Conservation (phyloP, 1,140 invertebrate genomes). For the Drosophila carrolli region DNA sequence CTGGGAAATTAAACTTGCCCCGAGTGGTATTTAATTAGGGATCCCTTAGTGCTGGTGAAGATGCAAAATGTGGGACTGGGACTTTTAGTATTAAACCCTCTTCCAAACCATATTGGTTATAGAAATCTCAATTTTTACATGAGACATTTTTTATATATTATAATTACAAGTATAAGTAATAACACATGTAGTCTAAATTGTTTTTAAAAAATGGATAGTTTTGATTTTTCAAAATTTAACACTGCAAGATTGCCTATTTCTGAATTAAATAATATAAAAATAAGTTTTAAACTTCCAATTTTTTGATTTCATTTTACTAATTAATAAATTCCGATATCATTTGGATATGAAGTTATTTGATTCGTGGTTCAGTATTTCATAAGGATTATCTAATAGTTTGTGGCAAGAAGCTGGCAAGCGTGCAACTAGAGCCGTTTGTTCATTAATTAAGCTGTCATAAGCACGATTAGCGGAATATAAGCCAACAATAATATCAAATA, state of each 20-base stretch:
- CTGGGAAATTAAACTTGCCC: not conserved
- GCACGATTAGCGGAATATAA: conserved; percentile 29
- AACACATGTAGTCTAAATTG: no score
- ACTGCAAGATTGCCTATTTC: no score
- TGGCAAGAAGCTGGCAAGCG: conserved; percentile 8
- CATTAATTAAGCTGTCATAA: conserved; percentile 43
- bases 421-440: conserved; percentile 1
- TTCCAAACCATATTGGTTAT: no score
- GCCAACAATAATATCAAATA: conserved; percentile 35
- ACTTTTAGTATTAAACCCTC: conserved; percentile 1
- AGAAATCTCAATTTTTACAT: no score
- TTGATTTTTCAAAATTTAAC: no score
- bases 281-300: no score
- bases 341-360: not conserved
- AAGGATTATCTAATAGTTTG: not conserved
- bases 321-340: no score
- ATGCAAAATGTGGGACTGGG: not conserved
- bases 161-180: no score
- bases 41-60: not conserved
- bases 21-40: conserved; percentile 25
- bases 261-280: no score
- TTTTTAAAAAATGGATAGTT: no score
- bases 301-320: no score
- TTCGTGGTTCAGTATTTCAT: not conserved
- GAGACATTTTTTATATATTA: no score